Evolutionary conservation across 2,888 invertebrate species (phyloP), one percentile per base, ranked within the genome.

Genomic region (Agrochola lychnidis): DNA sequence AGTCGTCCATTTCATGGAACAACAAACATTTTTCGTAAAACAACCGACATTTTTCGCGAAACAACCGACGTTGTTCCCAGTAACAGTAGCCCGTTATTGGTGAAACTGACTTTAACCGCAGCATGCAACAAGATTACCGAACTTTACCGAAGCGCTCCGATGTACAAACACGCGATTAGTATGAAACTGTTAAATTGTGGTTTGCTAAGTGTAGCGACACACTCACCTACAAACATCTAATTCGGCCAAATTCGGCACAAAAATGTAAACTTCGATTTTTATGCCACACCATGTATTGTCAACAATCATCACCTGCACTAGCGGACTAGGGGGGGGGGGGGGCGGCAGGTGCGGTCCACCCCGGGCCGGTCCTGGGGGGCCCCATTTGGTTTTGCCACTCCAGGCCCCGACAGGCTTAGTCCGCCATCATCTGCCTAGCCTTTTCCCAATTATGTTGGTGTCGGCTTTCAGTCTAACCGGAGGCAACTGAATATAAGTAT

Each of bases 101-200:
- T 12, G 36, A 73, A 71, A n/a, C 82, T 57, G 62, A 71, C 45
- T 70, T 48, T 48, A 48, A 74, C 82, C 85, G 63, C 77, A 83
- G 67, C 82, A 68, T 81, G 72, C 78, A 85, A 78, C 30, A 68
- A 71, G 72, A 82, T 64, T 71, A 82, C 48, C 61, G 78, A 78
- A 82, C 64, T 73, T 70, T 73, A 48, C 66, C 67, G 83, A 82
- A 30, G n/a, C 16, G 36, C 25, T 10, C 66, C 57, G 42, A 71
- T 67, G 66, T 59, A 16, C 61, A 25, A 76, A 68, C 77, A 85
- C 63, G 77, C 75, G 40, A 75, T 69, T 75, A 51, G 42, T 61
- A n/a, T 61, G 19, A 53, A 67, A 70, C 56, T 59, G 12, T 78
- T 45, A 70, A 72, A 69, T 6, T 73, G 51, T 42, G 14, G 9